A percentile compares a stretch with the other conserved stretches of the same genome.
Conservation (phyloP, 2,888 invertebrate genomes). For the Barypeithes pellucidus region DNA sequence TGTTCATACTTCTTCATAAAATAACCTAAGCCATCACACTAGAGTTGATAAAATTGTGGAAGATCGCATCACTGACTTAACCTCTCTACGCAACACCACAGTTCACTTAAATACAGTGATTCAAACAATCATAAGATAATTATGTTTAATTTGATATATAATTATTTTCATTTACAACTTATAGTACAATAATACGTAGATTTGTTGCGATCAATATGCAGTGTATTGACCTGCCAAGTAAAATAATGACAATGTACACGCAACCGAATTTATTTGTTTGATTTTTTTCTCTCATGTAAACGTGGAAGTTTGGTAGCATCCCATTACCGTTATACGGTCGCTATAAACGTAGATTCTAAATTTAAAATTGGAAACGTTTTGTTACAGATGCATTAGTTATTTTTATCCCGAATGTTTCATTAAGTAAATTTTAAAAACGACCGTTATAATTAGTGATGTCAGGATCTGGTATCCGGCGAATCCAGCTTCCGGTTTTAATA, state of each 20-base stretch:
- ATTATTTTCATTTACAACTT: background rate
- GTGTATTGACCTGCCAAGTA: conserved; percentile 16
- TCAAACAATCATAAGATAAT: background rate
- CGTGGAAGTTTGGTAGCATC: background rate
- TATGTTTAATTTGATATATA: background rate
- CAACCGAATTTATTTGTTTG: background rate
- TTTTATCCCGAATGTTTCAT: no score
- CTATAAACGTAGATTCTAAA: conserved; percentile 8
- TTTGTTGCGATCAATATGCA: background rate
- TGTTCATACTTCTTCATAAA: no score
- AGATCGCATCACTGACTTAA: no score
- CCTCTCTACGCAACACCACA: background rate
- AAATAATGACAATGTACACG: conserved; percentile 3
- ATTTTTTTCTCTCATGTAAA: background rate
- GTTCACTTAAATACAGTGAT: background rate
- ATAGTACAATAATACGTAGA: background rate
- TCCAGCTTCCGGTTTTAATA: no score
- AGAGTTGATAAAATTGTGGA: no score
- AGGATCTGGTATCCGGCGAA: no score
- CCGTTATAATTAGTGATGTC: no score
- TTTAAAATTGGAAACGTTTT: background rate
- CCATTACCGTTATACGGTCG: background rate
- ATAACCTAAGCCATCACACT: no score
- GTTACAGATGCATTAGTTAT: background rate
- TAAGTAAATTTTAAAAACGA: no score